These are phyloP conservation scores for Galleria mellonella DNA, from an alignment of 1,140 invertebrate species.

Conservation along the genomic window DNA sequence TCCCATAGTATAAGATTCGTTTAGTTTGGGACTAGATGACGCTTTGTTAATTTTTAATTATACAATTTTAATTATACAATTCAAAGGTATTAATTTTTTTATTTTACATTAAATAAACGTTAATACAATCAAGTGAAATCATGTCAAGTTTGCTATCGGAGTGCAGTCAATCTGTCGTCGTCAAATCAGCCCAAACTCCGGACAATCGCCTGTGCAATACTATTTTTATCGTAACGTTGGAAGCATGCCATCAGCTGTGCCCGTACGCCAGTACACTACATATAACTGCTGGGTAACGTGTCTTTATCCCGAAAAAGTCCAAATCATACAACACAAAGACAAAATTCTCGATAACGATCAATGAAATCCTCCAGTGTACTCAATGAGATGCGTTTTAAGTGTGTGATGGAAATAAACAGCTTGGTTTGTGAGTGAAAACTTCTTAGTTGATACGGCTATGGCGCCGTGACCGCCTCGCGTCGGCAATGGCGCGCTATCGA, in stretches of 20 bases:
- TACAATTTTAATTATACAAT: no score
- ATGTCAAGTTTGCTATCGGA: conserved; percentile 2
- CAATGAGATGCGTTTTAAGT: conserved; percentile 31
- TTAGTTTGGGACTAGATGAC: no score
- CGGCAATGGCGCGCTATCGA: conserved; percentile 59
- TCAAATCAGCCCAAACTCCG: conserved; percentile 37
- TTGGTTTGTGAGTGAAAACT: conserved; percentile 33
- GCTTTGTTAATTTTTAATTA: no score
- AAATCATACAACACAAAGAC: conserved; percentile 18
- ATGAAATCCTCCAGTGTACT: conserved; percentile 36
- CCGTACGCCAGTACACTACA: conserved; percentile 50
- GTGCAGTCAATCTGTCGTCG: conserved; percentile 50
- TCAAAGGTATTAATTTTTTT: no score
- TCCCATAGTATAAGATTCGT: no score
- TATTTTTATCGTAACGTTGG: conserved; percentile 68
- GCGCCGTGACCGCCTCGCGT: conserved; percentile 57
- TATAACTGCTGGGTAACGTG: conserved; percentile 53
- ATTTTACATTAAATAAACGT: no score
- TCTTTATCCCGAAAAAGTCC: conserved; percentile 42
- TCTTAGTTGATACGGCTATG: conserved; percentile 57
- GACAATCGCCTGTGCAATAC: conserved; percentile 61
- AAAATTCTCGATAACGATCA: conserved; percentile 32
- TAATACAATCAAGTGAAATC: background rate
- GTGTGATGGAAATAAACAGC: conserved; percentile 51
- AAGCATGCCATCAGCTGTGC: conserved; percentile 51